These are phyloP conservation scores for Molanna angustata DNA, from an alignment of 2,888 invertebrate genomes.

Conservation along the genomic window DNA sequence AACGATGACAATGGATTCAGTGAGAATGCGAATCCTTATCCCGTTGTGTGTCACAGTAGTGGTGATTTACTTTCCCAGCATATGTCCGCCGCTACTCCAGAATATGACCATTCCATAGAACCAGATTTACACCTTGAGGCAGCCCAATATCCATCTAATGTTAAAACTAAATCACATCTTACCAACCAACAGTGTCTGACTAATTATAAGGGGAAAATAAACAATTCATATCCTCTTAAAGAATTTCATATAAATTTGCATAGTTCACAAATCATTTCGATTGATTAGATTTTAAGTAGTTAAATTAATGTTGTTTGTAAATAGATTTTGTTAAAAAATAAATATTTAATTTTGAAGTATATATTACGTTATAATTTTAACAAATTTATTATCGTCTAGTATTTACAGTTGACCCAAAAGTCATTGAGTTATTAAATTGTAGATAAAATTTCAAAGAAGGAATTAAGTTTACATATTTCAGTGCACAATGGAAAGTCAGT, in stretches of 20 bases:
- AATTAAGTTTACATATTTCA: too few species aligned
- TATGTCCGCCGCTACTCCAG: conserved; percentile 45
- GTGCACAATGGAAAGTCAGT: too few species aligned
- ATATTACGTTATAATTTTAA: too few species aligned
- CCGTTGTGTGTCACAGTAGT: conserved; percentile 45
- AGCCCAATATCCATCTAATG: conserved; percentile 10
- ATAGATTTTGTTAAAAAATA: too few species aligned
- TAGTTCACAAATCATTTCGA: conserved; percentile 20
- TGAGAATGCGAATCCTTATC: conserved; percentile 44
- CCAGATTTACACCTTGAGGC: conserved; percentile 34
- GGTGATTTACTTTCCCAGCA: conserved; percentile 45
- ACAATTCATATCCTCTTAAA: conserved; percentile 17
- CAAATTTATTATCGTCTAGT: too few species aligned
- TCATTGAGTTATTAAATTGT: too few species aligned
- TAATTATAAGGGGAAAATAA: conserved; percentile 4
- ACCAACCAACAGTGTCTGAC: neutral
- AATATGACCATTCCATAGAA: conserved; percentile 43
- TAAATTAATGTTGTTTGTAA: too few species aligned
- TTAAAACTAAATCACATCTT: conserved; percentile 8
- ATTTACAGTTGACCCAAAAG: too few species aligned
- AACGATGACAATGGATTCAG: conserved; percentile 38
- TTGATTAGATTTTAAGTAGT: conserved; percentile 24
- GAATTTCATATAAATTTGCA: conserved; percentile 20
- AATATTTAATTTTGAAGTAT: too few species aligned
- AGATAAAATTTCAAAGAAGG: too few species aligned